Evolutionary conservation across 2,113 vertebrate genomes (phyloP), one percentile per base, ranked within the genome.

Genomic region (Brachypteracias leptosomus): DNA sequence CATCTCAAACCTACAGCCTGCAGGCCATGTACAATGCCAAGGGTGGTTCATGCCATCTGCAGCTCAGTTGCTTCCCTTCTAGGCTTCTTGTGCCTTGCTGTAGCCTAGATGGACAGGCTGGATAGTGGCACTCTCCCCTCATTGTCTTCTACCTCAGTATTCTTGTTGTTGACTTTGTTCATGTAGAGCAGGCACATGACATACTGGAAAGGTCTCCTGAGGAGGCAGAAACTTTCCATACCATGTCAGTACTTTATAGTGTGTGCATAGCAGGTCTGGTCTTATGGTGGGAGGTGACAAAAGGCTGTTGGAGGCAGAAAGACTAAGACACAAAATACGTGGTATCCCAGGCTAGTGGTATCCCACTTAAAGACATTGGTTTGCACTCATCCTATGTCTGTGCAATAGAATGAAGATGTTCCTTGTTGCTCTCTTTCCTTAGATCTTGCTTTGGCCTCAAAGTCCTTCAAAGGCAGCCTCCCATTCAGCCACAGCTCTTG

Each of bases 191-290:
- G 33, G 42, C 9, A n/a, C 6, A 5, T 21, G 22, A 29, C 29
- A 59, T 5, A 67, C 17, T 6, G 35, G 51, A 67, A 85, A 51
- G 16, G 6, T 59, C 33, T 91, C 31, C 68, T 68, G 57, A 67
- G 65, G 46, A 55, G 33, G 10, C 17, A 61, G 15, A 10, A 57
- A 33, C 13, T 67, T 89, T 35, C 35, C 51, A 47, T 0, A 1
- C 26, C 40, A 8, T 0, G 0, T 42, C 73, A 55, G 13, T 49
- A 46, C 8, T 1, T 1, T 22, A 17, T 7, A 62, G 20, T 19
- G 25, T 1, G 2, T 11, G n/a, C n/a, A n/a, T n/a, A n/a, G 10
- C 14, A 52, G 6, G 1, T 13, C 35, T 71, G 20, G 10, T 54
- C 31, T 84, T 31, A 4, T 31, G 25, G 42, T 28, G 24, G 15